Percentiles rank a stretch among this genome's conserved stretches.
These are phyloP conservation scores for Oxygymnocypris stewartii DNA, from an alignment of 2,113 vertebrate species.

Conservation along the genomic window DNA sequence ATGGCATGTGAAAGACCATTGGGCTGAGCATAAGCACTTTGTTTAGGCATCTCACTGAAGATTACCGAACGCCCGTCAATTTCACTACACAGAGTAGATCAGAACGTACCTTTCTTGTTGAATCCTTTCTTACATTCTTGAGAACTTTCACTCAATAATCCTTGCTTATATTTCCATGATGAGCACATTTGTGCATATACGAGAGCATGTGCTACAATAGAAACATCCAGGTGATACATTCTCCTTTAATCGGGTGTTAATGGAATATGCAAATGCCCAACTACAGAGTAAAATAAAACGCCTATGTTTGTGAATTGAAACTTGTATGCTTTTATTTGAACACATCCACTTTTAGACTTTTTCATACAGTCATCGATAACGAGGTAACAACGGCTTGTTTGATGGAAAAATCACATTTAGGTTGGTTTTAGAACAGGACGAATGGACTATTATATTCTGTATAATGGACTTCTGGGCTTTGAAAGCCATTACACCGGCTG, in stretches of 20 bases:
- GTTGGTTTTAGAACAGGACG: slow-evolving; percentile 32
- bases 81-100: background rate
- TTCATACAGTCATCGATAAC: slow-evolving; percentile 14
- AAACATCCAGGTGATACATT: background rate
- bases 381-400: background rate
- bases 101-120: background rate
- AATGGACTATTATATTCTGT: slow-evolving; percentile 45
- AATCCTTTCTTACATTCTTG: background rate
- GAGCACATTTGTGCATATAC: background rate
- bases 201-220: background rate
- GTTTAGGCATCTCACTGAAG: background rate
- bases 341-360: background rate
- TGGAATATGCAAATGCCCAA: background rate
- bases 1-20: no score
- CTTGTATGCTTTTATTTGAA: slow-evolving; percentile 12
- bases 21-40: background rate
- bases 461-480: slow-evolving; percentile 44
- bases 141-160: background rate
- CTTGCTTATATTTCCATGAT: background rate
- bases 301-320: background rate
- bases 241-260: background rate
- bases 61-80: background rate
- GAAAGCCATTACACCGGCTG: slow-evolving; percentile 29
- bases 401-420: slow-evolving; percentile 19
- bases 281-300: slow-evolving; percentile 1